A percentile compares a stretch with the other conserved stretches of the same genome.
Conservation (phyloP, 2,113 vertebrate species). For the Emydura subglobosa region DNA sequence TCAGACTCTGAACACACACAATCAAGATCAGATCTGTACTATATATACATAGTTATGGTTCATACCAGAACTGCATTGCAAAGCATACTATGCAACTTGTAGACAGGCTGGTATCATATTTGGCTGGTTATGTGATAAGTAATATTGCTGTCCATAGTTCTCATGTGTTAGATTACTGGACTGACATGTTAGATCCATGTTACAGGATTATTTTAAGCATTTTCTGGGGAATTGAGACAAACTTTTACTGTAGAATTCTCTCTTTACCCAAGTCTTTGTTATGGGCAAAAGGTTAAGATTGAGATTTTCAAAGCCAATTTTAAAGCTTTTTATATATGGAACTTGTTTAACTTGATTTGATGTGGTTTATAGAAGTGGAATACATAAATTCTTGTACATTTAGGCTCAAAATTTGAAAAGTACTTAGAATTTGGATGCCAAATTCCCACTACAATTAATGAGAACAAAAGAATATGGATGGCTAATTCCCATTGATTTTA, state of each 20-base stretch:
- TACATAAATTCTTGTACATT: neutral
- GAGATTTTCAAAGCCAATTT: neutral
- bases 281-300: neutral
- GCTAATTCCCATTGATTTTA: conserved; percentile 41
- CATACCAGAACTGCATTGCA: neutral
- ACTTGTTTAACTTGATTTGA: neutral
- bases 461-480: conserved; percentile 29
- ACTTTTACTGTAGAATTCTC: neutral
- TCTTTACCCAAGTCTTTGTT: conserved; percentile 6
- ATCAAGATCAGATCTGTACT: neutral
- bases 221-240: neutral
- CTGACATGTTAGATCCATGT: neutral
- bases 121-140: neutral
- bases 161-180: neutral
- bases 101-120: neutral
- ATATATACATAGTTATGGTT: neutral
- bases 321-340: neutral
- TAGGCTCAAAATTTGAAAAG: neutral
- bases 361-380: neutral
- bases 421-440: conserved; percentile 9
- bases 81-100: neutral
- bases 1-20: neutral
- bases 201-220: neutral
- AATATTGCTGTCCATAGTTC: neutral
- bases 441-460: conserved; percentile 42